These are phyloP conservation scores for Aythya baeri DNA, from an alignment of 2,113 vertebrate species.

Conservation along the genomic window DNA sequence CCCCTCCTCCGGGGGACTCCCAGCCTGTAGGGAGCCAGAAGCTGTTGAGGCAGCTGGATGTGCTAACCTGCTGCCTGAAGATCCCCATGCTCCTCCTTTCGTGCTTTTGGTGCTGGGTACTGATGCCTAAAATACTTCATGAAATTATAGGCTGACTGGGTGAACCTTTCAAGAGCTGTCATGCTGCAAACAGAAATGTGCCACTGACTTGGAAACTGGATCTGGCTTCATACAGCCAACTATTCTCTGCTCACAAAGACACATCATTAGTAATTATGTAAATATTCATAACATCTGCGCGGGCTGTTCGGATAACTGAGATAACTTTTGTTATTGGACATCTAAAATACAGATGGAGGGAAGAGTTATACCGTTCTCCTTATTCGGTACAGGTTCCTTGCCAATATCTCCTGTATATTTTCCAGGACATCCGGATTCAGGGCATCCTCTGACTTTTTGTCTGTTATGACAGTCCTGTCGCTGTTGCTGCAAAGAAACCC, in stretches of 20 bases:
- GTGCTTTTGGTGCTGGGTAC: background rate
- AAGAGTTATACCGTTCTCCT: slow-evolving; percentile 76
- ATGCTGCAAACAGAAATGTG: slow-evolving; percentile 59
- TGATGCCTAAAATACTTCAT: slow-evolving; percentile 46
- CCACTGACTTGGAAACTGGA: slow-evolving; percentile 60
- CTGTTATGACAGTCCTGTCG: slow-evolving; percentile 39
- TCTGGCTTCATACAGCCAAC: slow-evolving; percentile 58
- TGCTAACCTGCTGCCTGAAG: background rate
- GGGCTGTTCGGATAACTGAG: background rate
- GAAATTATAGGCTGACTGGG: slow-evolving; percentile 66
- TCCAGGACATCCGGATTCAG: slow-evolving; percentile 68
- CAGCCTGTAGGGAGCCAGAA: background rate
- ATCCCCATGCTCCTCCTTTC: background rate
- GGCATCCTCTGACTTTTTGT: slow-evolving; percentile 46
- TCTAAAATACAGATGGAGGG: background rate
- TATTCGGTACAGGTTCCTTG: slow-evolving; percentile 82
- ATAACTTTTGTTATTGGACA: slow-evolving; percentile 24
- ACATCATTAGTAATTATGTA: slow-evolving; percentile 51
- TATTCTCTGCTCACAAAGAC: slow-evolving; percentile 60
- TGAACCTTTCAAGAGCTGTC: slow-evolving; percentile 69
- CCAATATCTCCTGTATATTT: slow-evolving; percentile 82
- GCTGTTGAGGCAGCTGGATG: background rate
- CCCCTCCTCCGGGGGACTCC: background rate
- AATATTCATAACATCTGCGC: slow-evolving; percentile 63
- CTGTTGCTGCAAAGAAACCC: slow-evolving; percentile 15